Evolutionary conservation across 1,140 invertebrate species (phyloP), one percentile per base, ranked within the genome.

Genomic region (Cydia strobilella): DNA sequence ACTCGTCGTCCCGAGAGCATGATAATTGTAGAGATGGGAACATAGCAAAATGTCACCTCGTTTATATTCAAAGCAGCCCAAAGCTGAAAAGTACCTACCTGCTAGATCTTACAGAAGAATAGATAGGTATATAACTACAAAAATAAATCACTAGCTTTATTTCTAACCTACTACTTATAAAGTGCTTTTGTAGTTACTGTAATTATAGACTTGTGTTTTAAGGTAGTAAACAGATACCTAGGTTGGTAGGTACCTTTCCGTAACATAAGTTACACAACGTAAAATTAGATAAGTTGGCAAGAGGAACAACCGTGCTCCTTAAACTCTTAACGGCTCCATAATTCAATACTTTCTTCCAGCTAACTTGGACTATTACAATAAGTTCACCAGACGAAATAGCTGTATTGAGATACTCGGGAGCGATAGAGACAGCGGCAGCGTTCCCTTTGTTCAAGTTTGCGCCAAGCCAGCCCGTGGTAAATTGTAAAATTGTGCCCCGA

Each of bases 311-410:
- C 54, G 20, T 2, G 10, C 65, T 39, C 31, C 39, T 86, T 77
- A 77, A 74, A 18, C 39, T 42, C 23, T 66, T 31, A 77, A 78
- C 59, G 76, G 69, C 35, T 72, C 80, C 78, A 86, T 86, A 84
- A 86, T 81, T 86, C 86, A 88, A 86, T 88, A 88, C 85, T 86
- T 88, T 86, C 80, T 84, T 82, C 80, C 74, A 82, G 83, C 81
- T 80, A 76, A 80, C 82, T 84, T 80, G 79, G 81, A 88, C 84
- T 86, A 88, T 88, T 84, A 86, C 86, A 86, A 86, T 83, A 85
- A 84, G 82, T 85, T 81, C 65, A 75, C 66, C 18, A 75, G 77
- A 86, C 48, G 80, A 76, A 84, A 88, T 66, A 39, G 78, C 20
- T 13, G 72, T 76, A 82, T 25, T 1, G 10, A 9, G 10, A 5